phyloP scores from a whole-genome alignment of 2,888 invertebrate genomes.

The Atethmia centrago region DNA sequence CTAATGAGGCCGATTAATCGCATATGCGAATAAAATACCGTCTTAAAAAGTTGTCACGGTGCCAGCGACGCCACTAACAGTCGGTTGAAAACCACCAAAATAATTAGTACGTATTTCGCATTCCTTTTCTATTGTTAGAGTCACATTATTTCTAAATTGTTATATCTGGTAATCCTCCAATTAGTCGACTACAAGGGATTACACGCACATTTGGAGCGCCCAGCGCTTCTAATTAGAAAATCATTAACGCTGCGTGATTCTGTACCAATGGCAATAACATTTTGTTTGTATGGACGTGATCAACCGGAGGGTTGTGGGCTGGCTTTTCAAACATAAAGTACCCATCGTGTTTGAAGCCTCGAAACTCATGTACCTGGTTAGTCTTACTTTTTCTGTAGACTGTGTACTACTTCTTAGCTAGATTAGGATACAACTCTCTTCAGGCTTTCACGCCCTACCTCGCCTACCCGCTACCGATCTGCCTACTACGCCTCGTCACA shows the following conservation, averaged over 20 bases:
- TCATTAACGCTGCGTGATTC: conserved; percentile 38
- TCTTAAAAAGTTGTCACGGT: conserved; percentile 67
- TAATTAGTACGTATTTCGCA: conserved; percentile 67
- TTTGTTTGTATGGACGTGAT: background rate
- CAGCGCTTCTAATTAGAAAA: conserved; percentile 39
- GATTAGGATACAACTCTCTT: background rate
- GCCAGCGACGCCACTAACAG: conserved; percentile 59
- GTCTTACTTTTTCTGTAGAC: background rate
- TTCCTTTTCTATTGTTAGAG: conserved; percentile 69
- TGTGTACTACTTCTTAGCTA: background rate
- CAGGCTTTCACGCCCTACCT: no score
- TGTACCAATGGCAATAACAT: conserved; percentile 8
- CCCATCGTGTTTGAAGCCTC: background rate
- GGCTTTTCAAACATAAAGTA: background rate
- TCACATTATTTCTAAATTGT: conserved; percentile 54
- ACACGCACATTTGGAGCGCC: conserved; percentile 43
- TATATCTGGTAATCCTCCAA: conserved; percentile 46
- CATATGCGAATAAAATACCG: conserved; percentile 62
- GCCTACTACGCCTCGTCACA: no score
- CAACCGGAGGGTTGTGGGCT: background rate
- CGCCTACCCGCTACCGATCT: no score
- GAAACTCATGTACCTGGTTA: no score
- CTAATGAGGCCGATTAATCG: conserved; percentile 64
- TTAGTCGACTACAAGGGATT: conserved; percentile 39
- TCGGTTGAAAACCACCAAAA: conserved; percentile 60